Evolutionary conservation across 2,888 invertebrate genomes (phyloP).

Genomic region (Hirtodrosophila confusa): DNA sequence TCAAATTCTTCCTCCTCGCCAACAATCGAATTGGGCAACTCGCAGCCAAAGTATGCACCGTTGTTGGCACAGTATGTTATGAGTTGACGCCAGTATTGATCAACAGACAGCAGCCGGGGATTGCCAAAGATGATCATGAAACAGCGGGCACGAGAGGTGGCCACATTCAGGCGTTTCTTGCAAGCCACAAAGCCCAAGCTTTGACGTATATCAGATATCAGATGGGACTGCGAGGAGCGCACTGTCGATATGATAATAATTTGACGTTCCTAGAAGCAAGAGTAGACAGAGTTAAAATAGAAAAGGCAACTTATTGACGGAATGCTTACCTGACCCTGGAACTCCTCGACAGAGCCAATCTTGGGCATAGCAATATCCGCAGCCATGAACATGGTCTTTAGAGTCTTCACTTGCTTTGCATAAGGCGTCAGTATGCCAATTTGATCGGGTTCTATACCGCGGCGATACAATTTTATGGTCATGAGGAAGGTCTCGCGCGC

Average conservation of each 20-base stretch:
- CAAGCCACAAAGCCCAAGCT: slow-evolving; percentile 90
- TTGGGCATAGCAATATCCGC: slow-evolving; percentile 86
- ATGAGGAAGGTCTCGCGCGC: slow-evolving; percentile 85
- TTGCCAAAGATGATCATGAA: slow-evolving; percentile 93
- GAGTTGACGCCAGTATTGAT: slow-evolving; percentile 89
- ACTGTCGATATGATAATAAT: slow-evolving; percentile 91
- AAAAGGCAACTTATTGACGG: not conserved
- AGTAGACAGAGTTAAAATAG: not conserved
- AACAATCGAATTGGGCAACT: slow-evolving; percentile 84
- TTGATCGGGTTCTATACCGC: slow-evolving; percentile 85
- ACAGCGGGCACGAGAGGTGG: slow-evolving; percentile 91
- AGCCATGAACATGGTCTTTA: slow-evolving; percentile 83
- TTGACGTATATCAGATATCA: slow-evolving; percentile 85
- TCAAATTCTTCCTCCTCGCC: not conserved
- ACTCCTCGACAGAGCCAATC: slow-evolving; percentile 93
- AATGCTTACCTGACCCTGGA: slow-evolving; percentile 90
- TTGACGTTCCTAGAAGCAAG: slow-evolving; percentile 78
- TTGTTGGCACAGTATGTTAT: slow-evolving; percentile 87
- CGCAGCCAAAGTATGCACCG: slow-evolving; percentile 89
- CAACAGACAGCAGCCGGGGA: slow-evolving; percentile 88
- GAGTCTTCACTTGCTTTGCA: slow-evolving; percentile 90
- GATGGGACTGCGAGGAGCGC: slow-evolving; percentile 84
- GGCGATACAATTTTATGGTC: slow-evolving; percentile 87
- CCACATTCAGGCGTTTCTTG: slow-evolving; percentile 94
- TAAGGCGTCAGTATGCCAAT: slow-evolving; percentile 97